These are phyloP conservation scores for Anguilla megastoma DNA, from an alignment of 2,797 vertebrate species.

Conservation along the genomic window DNA sequence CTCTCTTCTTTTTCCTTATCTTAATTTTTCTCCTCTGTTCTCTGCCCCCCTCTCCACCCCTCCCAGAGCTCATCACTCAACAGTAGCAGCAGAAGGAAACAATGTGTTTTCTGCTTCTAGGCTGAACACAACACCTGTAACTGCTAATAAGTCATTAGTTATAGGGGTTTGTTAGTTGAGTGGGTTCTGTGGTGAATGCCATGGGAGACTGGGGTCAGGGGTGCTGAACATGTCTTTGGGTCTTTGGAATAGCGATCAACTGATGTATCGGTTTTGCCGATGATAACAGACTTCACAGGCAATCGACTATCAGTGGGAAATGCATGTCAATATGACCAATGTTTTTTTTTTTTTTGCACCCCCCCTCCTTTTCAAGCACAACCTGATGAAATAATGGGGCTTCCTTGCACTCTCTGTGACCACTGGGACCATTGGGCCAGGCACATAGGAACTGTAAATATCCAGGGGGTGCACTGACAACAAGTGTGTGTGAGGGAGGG, in stretches of 20 bases:
- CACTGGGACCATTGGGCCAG: too few relatives aligned
- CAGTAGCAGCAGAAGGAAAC: neutral
- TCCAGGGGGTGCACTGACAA: too few relatives aligned
- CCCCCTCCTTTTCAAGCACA: too few relatives aligned
- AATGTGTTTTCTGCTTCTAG: conserved; percentile 2
- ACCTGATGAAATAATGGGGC: too few relatives aligned
- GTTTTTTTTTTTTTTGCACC: neutral
- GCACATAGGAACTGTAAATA: too few relatives aligned
- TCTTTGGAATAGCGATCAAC: neutral
- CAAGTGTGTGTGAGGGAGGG: too few relatives aligned
- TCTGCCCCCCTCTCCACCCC: neutral
- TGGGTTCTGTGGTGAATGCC: conserved; percentile 11
- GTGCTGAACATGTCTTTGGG: conserved; percentile 24
- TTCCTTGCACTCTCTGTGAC: too few relatives aligned
- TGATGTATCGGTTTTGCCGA: neutral
- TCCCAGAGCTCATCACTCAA: neutral
- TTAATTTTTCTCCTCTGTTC: neutral
- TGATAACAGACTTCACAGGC: neutral
- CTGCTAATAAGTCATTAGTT: conserved; percentile 50
- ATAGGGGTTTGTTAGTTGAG: conserved; percentile 49
- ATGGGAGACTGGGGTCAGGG: conserved; percentile 11
- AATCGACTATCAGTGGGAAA: neutral
- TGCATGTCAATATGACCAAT: neutral
- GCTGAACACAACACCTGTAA: conserved; percentile 41
- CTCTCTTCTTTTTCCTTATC: neutral